A percentile compares a stretch with the other conserved stretches of the same genome.
Evolutionary conservation across 1,140 invertebrate genomes (phyloP).

Genomic region (Heterodera carotae): DNA sequence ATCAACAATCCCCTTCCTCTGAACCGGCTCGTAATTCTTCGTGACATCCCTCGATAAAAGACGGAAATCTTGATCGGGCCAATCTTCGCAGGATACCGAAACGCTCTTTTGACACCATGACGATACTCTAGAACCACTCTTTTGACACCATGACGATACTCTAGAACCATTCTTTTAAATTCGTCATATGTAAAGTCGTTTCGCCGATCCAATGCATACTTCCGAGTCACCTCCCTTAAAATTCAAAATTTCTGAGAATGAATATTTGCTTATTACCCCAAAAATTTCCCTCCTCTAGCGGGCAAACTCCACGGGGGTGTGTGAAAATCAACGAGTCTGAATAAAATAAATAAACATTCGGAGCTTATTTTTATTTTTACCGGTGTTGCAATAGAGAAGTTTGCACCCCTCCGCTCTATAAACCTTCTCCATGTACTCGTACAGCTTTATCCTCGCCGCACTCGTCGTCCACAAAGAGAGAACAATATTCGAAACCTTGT

Average conservation of each 20-base stretch:
- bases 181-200: neutral
- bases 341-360: no score
- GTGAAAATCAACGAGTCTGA: neutral
- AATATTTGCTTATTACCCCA: neutral
- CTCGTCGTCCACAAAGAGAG: neutral
- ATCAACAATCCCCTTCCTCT: neutral
- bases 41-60: neutral
- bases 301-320: neutral
- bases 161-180: neutral
- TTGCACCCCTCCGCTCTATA: neutral
- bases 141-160: neutral
- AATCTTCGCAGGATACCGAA: neutral
- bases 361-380: no score
- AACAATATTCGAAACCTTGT: neutral
- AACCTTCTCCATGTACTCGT: neutral
- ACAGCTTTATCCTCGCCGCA: neutral
- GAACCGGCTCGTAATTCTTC: neutral
- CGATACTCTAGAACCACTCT: no score
- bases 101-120: no score
- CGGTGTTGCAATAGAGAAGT: neutral
- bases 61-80: neutral
- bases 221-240: neutral
- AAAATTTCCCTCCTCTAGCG: neutral
- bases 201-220: neutral
- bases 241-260: neutral